Evolutionary conservation across 2,888 invertebrate genomes (phyloP), one percentile per base, ranked within the genome.

Genomic region (Dyspetes luteomarginatus): DNA sequence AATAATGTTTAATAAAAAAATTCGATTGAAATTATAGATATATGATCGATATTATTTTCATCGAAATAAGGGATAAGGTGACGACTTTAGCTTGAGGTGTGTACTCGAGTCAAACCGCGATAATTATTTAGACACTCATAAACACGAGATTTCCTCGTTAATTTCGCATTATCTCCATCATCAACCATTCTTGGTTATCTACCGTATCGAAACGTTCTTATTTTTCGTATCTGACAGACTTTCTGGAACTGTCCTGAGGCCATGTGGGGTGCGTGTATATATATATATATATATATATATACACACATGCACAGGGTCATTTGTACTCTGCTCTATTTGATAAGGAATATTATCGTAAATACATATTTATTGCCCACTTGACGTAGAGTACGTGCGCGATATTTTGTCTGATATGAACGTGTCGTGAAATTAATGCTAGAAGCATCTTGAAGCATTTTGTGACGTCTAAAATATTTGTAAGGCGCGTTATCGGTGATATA

Each of bases 61-160:
- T 0, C 36, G 36, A 12, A n/a, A n/a, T 36, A 36, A 12, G 36
- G 3, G 36, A 36, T 36, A 30, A 55, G 41, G 68, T 58, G 58
- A 22, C 30, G 5, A 41, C 30, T 4, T 30, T 9, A 4, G 17
- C n/a, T n/a, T n/a, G n/a, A n/a, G n/a, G n/a, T n/a, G n/a, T n/a
- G 22, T n/a, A 55, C 43, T 19, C 17, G 12, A 67, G 43, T 19
- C 12, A 48, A 52, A 43, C 15, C 30, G 30, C 12, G 69, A 75
- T 67, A 67, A 75, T 15, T 45, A 28, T 45, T 15, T 19, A 48
- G 60, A 78, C 15, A 24, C 52, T 55, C 48, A 41, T 62, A 68
- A 69, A 76, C 55, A 60, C 64, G 52, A 69, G 64, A 74, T 55
- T n/a, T 56, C 55, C n/a, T 4, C 45, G 65, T 71, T 76, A 55